Base-by-base conservation (phyloP, 2,113 vertebrate genomes). In the Myiagra hebetior region DNA sequence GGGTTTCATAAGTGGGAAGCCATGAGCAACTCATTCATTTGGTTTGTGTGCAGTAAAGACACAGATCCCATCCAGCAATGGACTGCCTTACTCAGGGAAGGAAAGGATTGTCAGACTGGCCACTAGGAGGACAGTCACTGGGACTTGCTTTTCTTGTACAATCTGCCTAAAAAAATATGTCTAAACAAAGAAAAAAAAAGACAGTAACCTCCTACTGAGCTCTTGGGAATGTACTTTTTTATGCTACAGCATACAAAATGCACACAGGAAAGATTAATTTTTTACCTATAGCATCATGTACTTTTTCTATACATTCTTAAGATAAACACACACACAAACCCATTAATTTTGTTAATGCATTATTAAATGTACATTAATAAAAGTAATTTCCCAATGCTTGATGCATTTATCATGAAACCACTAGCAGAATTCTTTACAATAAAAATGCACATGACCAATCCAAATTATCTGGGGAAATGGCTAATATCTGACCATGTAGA, bases 391-490 rank as follows among this genome's bases (percentile, higher is more conserved):
- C 73, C 65, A 82, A 42, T 4, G 26, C 76, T 93, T 85, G 73
- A 89, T 78, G 49, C 77, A 89, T 95, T 94, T 78, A 93, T 96
- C 86, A 91, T 62, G n/a, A 93, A 94, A 89, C 73, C 52, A 81
- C 91, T 75, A 86, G 83, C 85, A 78, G 81, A 94, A 94, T 90
- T 91, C 88, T 72, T 93, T 78, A 82, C 57, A 91, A 94, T 78
- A 88, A 92, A 95, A 96, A 87, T 26, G 83, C 65, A 94, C 83
- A 89, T 62, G 88, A 93, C 83, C 85, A 85, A 96, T 69, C 64
- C 87, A 89, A 96, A 96, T 95, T 96, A 93, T 64, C 93, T 76
- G 28, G 80, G 94, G 93, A 96, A 97, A 88, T 69, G 64, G 91
- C 69, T 93, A 97, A 89, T 96, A 93, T 82, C 94, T 92, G 88